Percentiles rank a stretch among this genome's conserved stretches.
Conservation (phyloP, 2,113 vertebrate genomes). For the Montifringilla adamsi region DNA sequence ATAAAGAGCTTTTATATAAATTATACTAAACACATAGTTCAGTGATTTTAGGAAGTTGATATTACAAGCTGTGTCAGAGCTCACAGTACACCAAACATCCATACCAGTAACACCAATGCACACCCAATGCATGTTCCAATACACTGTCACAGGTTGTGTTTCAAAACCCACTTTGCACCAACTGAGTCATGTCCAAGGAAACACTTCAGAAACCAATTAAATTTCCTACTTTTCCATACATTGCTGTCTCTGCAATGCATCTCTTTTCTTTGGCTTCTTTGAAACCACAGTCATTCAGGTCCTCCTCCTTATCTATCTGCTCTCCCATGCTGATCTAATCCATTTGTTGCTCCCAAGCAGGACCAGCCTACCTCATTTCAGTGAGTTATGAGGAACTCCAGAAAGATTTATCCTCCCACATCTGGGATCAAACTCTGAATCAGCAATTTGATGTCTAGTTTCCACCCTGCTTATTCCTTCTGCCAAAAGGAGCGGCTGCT, state of each 20-base stretch:
- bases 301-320: conserved; percentile 14
- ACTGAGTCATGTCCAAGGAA: background rate
- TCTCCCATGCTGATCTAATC: conserved; percentile 58
- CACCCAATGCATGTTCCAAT: background rate
- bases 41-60: background rate
- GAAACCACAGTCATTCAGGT: background rate
- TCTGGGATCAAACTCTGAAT: conserved; percentile 62
- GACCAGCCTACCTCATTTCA: conserved; percentile 42
- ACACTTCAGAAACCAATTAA: background rate
- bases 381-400: conserved; percentile 63
- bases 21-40: background rate
- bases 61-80: background rate
- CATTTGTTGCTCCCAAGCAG: conserved; percentile 37
- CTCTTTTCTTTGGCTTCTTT: background rate
- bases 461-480: conserved; percentile 37
- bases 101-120: background rate
- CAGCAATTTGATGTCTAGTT: conserved; percentile 55
- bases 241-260: background rate
- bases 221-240: background rate
- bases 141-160: accelerated
- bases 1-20: background rate
- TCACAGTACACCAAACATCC: background rate
- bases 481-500: conserved; percentile 50
- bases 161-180: background rate
- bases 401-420: conserved; percentile 61